phyloP scores from a whole-genome alignment of 1,140 invertebrate genomes.

The Drosophila fuyamai region DNA sequence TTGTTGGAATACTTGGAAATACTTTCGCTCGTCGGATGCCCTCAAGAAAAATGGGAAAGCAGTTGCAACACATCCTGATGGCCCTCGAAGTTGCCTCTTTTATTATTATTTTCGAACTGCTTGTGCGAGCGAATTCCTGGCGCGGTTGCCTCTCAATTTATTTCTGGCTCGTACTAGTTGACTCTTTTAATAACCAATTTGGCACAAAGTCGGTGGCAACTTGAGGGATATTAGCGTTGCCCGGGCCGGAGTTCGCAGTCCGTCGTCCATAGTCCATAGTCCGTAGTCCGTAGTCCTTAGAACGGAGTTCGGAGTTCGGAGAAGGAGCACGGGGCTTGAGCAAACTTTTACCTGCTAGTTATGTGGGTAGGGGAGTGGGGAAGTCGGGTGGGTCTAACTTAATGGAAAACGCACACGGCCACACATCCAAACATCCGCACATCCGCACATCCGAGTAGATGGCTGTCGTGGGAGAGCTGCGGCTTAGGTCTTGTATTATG shows the following conservation, averaged over 20 bases:
- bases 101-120: conserved; percentile 32
- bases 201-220: conserved; percentile 62
- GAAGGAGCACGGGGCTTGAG: background rate
- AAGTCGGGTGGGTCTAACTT: conserved; percentile 20
- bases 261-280: background rate
- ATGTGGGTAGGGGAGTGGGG: conserved; percentile 7
- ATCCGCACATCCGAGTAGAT: background rate
- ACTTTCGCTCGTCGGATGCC: conserved; percentile 10
- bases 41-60: background rate
- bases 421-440: background rate
- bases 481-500: conserved; percentile 70
- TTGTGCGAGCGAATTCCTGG: conserved; percentile 10
- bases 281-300: too few relatives aligned
- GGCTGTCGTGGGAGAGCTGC: conserved; percentile 5
- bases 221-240: conserved; percentile 42
- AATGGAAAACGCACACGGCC: conserved; percentile 59
- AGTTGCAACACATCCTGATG: conserved; percentile 15
- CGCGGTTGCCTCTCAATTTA: conserved; percentile 41
- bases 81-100: conserved; percentile 5
- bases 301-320: background rate
- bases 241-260: background rate
- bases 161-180: conserved; percentile 52
- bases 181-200: conserved; percentile 80
- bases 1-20: conserved; percentile 21
- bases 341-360: conserved; percentile 41